Percentiles rank a stretch among this genome's conserved stretches.
These are phyloP conservation scores for Ametastegia equiseti DNA, from an alignment of 2,888 invertebrate species.

Conservation along the genomic window DNA sequence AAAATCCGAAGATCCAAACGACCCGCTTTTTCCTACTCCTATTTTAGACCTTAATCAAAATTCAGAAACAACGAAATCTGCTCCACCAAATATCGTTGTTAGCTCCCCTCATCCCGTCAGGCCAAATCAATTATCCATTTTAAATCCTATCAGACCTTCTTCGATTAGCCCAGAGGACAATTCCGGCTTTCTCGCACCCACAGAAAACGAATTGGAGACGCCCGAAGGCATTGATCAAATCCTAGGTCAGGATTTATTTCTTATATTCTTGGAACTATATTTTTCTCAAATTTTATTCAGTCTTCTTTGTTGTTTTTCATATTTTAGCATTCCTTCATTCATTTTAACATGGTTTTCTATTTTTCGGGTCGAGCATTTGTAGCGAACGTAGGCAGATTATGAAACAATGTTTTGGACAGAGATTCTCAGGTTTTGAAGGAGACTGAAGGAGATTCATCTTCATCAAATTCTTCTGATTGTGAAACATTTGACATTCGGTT, in stretches of 20 bases:
- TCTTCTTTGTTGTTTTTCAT: not conserved
- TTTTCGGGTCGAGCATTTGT: too few species aligned
- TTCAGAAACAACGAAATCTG: conserved; percentile 16
- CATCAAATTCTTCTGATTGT: too few species aligned
- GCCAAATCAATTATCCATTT: conserved; percentile 61
- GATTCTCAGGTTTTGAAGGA: too few species aligned
- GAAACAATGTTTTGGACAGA: too few species aligned
- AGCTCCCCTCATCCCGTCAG: conserved; percentile 61
- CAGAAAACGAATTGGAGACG: conserved; percentile 53
- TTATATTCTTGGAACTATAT: conserved; percentile 13
- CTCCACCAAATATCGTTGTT: conserved; percentile 59
- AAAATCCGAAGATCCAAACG: conserved; percentile 55
- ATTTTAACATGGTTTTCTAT: too few species aligned
- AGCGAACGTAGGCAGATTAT: too few species aligned
- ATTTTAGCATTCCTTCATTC: not conserved
- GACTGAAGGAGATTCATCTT: too few species aligned
- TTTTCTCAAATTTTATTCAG: not conserved
- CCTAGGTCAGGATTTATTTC: conserved; percentile 58
- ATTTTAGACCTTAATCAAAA: conserved; percentile 39
- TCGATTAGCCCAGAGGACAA: conserved; percentile 50
- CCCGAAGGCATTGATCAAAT: conserved; percentile 52
- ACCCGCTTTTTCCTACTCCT: conserved; percentile 52
- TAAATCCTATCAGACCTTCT: conserved; percentile 60
- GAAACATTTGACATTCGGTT: too few species aligned
- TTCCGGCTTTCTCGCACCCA: conserved; percentile 51